phyloP scores from a whole-genome alignment of 2,888 invertebrate species.

The Nomada hirtipes region DNA sequence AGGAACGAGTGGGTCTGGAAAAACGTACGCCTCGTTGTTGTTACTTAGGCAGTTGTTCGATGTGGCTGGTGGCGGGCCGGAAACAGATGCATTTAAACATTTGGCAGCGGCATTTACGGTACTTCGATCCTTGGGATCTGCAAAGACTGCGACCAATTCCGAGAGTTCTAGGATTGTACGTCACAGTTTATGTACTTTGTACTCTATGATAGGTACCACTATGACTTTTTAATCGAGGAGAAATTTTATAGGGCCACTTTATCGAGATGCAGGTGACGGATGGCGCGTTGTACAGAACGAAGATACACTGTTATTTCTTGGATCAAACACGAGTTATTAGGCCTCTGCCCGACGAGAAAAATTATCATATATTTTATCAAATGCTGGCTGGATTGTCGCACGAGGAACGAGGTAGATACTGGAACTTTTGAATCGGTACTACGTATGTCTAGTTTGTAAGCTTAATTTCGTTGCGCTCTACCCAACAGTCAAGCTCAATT shows the following conservation, averaged over 20 bases:
- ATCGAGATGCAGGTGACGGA: slow-evolving; percentile 98
- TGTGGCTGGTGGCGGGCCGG: slow-evolving; percentile 96
- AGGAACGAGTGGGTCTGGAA: slow-evolving; percentile 96
- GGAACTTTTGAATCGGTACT: not conserved
- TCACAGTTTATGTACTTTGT: slow-evolving; percentile 30
- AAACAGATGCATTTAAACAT: slow-evolving; percentile 98
- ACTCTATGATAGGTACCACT: not conserved
- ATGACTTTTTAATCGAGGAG: too few relatives aligned
- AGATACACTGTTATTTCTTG: slow-evolving; percentile 97
- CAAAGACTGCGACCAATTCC: slow-evolving; percentile 95
- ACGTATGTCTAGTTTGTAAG: not conserved
- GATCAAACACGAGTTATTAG: slow-evolving; percentile 96
- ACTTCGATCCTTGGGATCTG: slow-evolving; percentile 94
- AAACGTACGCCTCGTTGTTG: slow-evolving; percentile 96
- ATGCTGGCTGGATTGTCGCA: slow-evolving; percentile 94
- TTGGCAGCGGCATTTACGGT: slow-evolving; percentile 98
- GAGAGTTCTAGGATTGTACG: slow-evolving; percentile 97
- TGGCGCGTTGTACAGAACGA: slow-evolving; percentile 96
- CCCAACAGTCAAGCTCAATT: slow-evolving; percentile 90
- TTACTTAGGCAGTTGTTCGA: slow-evolving; percentile 96
- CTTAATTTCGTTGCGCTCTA: slow-evolving; percentile 28
- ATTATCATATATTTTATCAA: slow-evolving; percentile 99
- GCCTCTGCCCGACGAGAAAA: slow-evolving; percentile 94
- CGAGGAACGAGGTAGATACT: slow-evolving; percentile 89
- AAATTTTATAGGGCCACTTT: slow-evolving; percentile 92